Conservation (phyloP, 2,888 invertebrate genomes). For the Agonum fuliginosum region DNA sequence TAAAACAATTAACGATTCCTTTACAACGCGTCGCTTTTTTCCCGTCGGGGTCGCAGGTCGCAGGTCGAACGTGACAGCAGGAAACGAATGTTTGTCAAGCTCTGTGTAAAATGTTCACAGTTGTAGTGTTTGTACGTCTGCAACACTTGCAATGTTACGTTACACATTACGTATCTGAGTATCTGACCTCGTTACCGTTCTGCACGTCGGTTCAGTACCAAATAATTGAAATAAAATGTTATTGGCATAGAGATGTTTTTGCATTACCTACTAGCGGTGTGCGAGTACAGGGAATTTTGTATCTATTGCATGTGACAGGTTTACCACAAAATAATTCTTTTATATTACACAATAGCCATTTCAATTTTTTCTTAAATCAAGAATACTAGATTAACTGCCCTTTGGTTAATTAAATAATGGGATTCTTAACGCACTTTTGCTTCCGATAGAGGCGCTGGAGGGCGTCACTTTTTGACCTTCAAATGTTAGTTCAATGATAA, state of each 20-base stretch:
- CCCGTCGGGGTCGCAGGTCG: neutral
- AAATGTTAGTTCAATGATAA: too few species aligned
- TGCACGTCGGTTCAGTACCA: too few species aligned
- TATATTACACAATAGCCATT: too few species aligned
- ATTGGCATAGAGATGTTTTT: conserved; percentile 41
- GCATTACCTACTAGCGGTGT: neutral
- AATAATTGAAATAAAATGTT: conserved; percentile 54
- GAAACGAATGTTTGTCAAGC: conserved; percentile 37
- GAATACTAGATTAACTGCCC: too few species aligned
- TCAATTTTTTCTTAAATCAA: too few species aligned
- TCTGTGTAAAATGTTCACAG: neutral
- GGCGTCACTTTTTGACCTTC: too few species aligned
- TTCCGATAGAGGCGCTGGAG: too few species aligned
- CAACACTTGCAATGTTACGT: conserved; percentile 24
- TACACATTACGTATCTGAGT: conserved; percentile 15
- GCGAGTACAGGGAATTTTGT: neutral
- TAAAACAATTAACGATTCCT: too few species aligned
- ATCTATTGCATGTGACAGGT: neutral
- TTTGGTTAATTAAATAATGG: too few species aligned
- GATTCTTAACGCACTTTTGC: too few species aligned
- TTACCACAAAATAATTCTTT: too few species aligned
- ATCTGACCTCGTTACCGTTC: conserved; percentile 34
- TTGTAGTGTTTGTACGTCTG: conserved; percentile 29
- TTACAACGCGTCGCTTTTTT: too few species aligned
- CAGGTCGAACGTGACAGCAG: neutral